Evolutionary conservation across 2,113 vertebrate genomes (phyloP), one percentile per base, ranked within the genome.

Genomic region (Pygoscelis adeliae): DNA sequence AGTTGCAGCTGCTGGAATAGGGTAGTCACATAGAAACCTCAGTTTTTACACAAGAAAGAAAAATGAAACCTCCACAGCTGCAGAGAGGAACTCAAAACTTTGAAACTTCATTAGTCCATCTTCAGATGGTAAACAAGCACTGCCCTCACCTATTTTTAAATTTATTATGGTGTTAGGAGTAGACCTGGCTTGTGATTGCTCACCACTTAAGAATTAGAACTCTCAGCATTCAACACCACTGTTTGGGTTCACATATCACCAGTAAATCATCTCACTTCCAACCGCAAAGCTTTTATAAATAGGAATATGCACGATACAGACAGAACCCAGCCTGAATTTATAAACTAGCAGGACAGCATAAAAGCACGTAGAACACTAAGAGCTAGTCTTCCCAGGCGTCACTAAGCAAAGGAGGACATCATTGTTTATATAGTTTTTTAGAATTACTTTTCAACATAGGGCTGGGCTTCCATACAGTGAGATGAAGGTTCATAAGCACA

Each of bases 391-490:
- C 53, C 34, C 42, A 76, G 14, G 22, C 21, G 29, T 21, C 34
- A 62, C n/a, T 46, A 62, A 58, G 29, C 46, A 88, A 88, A 71
- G n/a, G 30, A 76, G 17, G 13, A 91, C 42, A 91, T 58, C 8
- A 22, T 9, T 44, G 20, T 44, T 42, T n/a, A 27, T 4, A 5
- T 36, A 50, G 7, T 30, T 27, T 34, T 44, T 10, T 49, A 40
- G 14, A 77, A 85, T 62, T 56, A 58, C 11, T 61, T 85, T 63
- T 42, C 83, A 88, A 46, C 40, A 49, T 4, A 22, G n/a, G n/a
- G 6, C 12, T 76, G 30, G 25, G 6, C 21, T 89, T 47, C 46
- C 49, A 34, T 13, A n/a, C 27, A 42, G 42, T 0, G 0, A 83
- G 40, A 66, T 47, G 10, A 80, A 90, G n/a, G 62, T 58, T 76